These are phyloP conservation scores for Nymphicus hollandicus DNA, from an alignment of 2,113 vertebrate species.

Conservation along the genomic window DNA sequence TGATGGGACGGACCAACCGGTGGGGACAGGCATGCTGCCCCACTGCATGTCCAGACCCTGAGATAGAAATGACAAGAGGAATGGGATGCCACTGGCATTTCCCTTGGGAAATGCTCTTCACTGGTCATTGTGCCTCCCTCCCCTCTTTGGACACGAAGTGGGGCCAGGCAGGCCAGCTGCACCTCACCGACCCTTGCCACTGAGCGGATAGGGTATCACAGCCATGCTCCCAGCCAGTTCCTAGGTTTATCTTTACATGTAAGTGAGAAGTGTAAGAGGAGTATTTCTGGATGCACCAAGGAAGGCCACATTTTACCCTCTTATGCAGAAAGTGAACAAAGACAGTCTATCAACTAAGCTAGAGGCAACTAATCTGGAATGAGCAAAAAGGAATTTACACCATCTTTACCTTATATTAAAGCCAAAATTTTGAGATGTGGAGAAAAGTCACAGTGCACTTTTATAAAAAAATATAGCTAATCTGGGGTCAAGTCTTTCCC, in stretches of 20 bases:
- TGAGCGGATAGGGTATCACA: background rate
- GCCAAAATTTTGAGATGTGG: background rate
- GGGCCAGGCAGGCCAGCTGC: background rate
- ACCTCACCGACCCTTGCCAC: background rate
- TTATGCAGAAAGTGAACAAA: background rate
- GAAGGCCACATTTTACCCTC: background rate
- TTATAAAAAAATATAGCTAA: background rate
- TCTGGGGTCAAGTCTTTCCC: background rate
- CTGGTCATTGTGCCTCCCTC: background rate
- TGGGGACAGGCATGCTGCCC: background rate
- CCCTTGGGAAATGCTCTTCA: background rate
- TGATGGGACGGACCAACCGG: background rate
- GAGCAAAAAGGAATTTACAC: background rate
- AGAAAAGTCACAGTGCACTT: background rate
- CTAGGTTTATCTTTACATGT: background rate
- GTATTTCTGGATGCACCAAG: background rate
- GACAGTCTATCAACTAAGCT: background rate
- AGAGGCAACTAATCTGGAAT: background rate
- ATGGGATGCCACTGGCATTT: background rate
- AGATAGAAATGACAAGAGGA: background rate
- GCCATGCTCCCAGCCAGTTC: background rate
- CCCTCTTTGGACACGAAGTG: background rate
- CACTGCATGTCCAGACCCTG: background rate
- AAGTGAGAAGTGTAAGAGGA: constrained; percentile 12
- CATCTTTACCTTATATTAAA: background rate